phyloP scores from a whole-genome alignment of 2,113 vertebrate species.

The Nerophis ophidion region DNA sequence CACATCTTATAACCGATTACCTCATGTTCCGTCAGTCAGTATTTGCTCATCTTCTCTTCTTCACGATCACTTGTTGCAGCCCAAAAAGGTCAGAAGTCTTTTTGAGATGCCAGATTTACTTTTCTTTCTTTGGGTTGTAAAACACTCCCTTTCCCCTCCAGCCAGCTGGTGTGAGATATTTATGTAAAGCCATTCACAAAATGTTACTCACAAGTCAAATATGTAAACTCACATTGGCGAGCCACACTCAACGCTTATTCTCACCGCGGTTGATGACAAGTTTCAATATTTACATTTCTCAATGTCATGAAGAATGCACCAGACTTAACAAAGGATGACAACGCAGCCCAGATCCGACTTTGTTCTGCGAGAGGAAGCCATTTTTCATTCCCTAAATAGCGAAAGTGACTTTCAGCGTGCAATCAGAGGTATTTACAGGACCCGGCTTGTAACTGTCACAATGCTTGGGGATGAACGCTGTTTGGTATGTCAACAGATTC shows the following conservation, averaged over 20 bases:
- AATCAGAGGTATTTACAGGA: constrained; percentile 53
- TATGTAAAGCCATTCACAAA: constrained; percentile 59
- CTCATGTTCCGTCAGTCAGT: neutral
- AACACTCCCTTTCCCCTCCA: constrained; percentile 19
- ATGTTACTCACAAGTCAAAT: constrained; percentile 61
- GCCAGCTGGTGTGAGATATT: constrained; percentile 44
- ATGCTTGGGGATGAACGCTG: constrained; percentile 18
- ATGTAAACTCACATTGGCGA: constrained; percentile 63
- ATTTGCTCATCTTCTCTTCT: too few relatives aligned
- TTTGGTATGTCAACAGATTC: neutral
- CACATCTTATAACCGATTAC: neutral
- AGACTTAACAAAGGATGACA: constrained; percentile 69
- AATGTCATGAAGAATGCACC: constrained; percentile 68
- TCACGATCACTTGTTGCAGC: neutral
- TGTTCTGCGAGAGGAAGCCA: constrained; percentile 70
- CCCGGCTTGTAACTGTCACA: constrained; percentile 35
- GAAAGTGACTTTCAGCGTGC: constrained; percentile 47
- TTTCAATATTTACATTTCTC: constrained; percentile 89
- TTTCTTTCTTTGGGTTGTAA: constrained; percentile 24
- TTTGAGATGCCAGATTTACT: constrained; percentile 17
- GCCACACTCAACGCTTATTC: constrained; percentile 53
- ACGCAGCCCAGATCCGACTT: constrained; percentile 60
- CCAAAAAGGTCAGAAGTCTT: constrained; percentile 7
- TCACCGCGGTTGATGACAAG: constrained; percentile 64
- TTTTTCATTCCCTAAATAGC: constrained; percentile 60